A percentile compares a stretch with the other conserved stretches of the same genome.
These are phyloP conservation scores for Tychaedon coryphoeus DNA, from an alignment of 2,113 vertebrate genomes.

Conservation along the genomic window DNA sequence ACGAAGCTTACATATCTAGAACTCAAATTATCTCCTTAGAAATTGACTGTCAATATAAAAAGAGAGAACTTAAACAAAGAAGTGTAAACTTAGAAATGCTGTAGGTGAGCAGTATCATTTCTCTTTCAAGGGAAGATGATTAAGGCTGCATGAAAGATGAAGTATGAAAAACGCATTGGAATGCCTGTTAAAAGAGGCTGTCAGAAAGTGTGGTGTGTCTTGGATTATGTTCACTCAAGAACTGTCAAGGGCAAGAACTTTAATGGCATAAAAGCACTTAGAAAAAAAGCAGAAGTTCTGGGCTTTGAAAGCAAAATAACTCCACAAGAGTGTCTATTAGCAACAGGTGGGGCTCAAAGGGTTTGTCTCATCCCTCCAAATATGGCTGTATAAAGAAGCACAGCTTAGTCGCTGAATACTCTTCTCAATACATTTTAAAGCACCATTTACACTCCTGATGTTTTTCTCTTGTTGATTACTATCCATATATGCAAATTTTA, in stretches of 20 bases:
- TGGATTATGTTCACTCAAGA: conserved; percentile 33
- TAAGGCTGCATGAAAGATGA: conserved; percentile 46
- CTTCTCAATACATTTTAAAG: not conserved
- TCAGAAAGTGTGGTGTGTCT: conserved; percentile 33
- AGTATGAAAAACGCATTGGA: conserved; percentile 45
- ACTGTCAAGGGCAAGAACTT: conserved; percentile 30
- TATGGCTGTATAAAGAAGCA: not conserved
- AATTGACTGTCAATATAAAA: not conserved
- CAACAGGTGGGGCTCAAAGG: not conserved
- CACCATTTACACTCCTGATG: not conserved
- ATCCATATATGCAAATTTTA: not conserved
- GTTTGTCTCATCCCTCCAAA: not conserved
- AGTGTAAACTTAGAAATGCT: not conserved
- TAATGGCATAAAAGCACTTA: conserved; percentile 20
- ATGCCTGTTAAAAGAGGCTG: conserved; percentile 50
- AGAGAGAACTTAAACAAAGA: not conserved
- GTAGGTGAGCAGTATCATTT: not conserved
- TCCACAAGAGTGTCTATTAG: not conserved
- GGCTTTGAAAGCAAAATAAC: not conserved
- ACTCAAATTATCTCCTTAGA: not conserved
- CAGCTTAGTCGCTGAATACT: not conserved
- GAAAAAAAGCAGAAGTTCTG: not conserved
- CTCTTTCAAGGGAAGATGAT: conserved; percentile 4
- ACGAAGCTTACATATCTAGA: not conserved
- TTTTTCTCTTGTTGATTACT: not conserved